Evolutionary conservation across 2,888 invertebrate genomes (phyloP).

Genomic region (Hetaerina titia): DNA sequence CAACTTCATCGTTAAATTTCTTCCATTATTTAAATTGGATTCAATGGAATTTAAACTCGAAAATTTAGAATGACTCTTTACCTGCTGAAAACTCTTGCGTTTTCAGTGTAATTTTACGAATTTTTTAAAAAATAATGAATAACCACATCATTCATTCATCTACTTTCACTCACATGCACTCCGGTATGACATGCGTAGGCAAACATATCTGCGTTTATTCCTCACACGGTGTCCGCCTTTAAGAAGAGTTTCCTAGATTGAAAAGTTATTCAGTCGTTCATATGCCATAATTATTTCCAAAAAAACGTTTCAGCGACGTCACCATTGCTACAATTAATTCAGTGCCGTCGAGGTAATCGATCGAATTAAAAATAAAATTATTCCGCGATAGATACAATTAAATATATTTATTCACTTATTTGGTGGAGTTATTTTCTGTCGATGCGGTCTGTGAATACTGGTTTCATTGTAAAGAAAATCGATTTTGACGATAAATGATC

Average conservation of each 20-base stretch:
- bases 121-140: conserved; percentile 60
- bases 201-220: neutral
- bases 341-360: too few species aligned
- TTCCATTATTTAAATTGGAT: conserved; percentile 60
- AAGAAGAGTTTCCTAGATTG: neutral
- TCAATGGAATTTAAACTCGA: conserved; percentile 66
- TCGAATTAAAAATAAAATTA: too few species aligned
- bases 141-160: neutral
- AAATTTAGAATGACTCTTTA: conserved; percentile 67
- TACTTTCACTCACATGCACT: neutral
- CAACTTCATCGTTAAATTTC: conserved; percentile 53
- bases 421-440: too few species aligned
- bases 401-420: too few species aligned
- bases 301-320: neutral
- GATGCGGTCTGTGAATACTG: too few species aligned
- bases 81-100: conserved; percentile 61
- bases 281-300: neutral
- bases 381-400: too few species aligned
- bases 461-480: too few species aligned
- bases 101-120: conserved; percentile 65
- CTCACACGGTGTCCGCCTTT: neutral
- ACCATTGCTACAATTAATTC: too few species aligned
- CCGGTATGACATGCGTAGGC: neutral
- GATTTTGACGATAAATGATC: too few species aligned
- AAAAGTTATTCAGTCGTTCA: neutral